Conservation (phyloP, 2,888 invertebrate species). For the Busseola fusca region DNA sequence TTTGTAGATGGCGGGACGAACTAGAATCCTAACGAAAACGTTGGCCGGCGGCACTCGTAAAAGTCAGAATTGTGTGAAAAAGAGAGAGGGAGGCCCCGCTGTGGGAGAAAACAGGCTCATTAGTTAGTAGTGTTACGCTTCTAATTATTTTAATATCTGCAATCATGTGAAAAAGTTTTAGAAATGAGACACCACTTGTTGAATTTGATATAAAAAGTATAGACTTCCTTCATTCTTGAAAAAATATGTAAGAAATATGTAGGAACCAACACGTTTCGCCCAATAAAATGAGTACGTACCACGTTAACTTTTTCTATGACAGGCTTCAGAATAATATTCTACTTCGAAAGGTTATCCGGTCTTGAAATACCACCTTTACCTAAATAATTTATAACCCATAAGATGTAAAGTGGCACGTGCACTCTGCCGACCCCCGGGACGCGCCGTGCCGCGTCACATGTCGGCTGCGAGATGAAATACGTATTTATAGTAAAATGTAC, state of each 20-base stretch:
- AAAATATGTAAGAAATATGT: neutral
- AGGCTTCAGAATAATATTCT: neutral
- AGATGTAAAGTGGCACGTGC: conserved; percentile 25
- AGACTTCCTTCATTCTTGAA: neutral
- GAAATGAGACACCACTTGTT: neutral
- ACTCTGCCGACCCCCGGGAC: conserved; percentile 9
- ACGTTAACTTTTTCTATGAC: neutral
- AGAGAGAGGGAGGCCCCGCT: too few relatives aligned
- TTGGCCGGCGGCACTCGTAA: too few relatives aligned
- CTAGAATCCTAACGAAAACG: too few relatives aligned
- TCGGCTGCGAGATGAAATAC: conserved; percentile 13
- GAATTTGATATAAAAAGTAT: neutral
- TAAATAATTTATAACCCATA: conserved; percentile 17
- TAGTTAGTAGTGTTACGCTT: too few relatives aligned
- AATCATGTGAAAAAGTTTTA: neutral
- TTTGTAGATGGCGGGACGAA: neutral
- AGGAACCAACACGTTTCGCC: neutral
- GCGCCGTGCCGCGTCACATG: conserved; percentile 17
- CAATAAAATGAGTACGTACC: neutral
- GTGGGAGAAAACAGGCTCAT: too few relatives aligned
- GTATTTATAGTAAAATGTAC: conserved; percentile 30
- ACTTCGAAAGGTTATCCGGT: conserved; percentile 3
- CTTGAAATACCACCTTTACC: conserved; percentile 6
- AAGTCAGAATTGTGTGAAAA: too few relatives aligned
- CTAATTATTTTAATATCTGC: neutral